Base-by-base conservation (phyloP, 2,113 vertebrate species). In the Petroica traversi region DNA sequence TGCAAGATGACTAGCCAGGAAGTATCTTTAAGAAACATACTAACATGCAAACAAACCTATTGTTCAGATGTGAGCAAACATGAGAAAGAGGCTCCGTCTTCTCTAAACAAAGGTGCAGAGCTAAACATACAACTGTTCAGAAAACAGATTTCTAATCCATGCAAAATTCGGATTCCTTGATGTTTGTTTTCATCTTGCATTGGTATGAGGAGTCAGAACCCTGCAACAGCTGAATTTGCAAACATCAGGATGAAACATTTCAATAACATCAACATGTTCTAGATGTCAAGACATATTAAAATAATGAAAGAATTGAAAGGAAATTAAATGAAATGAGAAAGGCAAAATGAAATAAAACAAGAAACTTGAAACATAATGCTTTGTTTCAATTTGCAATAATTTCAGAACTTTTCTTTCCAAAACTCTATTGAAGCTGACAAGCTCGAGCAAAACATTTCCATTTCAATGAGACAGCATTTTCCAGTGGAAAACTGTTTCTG, bases 261-360 rank as follows among this genome's bases (percentile, higher is more conserved):
- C 72, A 71, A 90, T 93, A 95, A 88, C 3, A 9, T 90, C 92
- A 91, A 93, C 88, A 92, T 86, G 88, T 95, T 94, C 85, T 96
- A 88, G 85, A 93, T 89, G 95, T 95, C 95, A 96, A 75, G 76
- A 52, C 33, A n/a, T 80, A 94, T 95, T 96, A 92, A 90, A 95
- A 90, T 80, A 95, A 92, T 91, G 87, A 85, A 92, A 92, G 72
- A 86, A 80, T 38, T 87, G 95, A 95, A 96, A 88, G 85, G 73
- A 95, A 96, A 95, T 93, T 96, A 96, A 96, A 95, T 88, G 16
- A 94, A 78, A 96, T 62, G 64, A 88, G 96, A 97, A 95, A 88
- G 68, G 61, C 63, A 94, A 92, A 93, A 96, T 94, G 90, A 90
- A 96, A 93, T 63, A 89, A 91, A 94, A 69, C 78, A 92, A 92